phyloP scores from a whole-genome alignment of 2,888 invertebrate genomes.

The Tridacna gigas region DNA sequence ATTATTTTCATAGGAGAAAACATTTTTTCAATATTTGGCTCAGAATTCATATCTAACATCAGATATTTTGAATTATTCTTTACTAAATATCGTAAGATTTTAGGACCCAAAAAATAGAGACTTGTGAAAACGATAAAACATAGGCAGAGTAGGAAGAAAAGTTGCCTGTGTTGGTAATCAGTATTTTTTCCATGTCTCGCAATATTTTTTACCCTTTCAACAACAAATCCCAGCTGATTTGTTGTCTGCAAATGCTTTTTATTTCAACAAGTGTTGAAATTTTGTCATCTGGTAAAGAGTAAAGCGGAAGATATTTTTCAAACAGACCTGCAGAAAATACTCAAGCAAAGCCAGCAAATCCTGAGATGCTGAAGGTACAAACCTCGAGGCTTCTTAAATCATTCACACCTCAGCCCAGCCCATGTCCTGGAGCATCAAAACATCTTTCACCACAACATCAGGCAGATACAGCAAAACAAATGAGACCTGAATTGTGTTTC shows the following conservation, averaged over 20 bases:
- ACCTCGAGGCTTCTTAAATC: background rate
- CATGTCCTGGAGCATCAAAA: background rate
- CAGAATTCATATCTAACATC: too few species aligned
- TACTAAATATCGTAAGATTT: too few species aligned
- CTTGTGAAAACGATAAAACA: background rate
- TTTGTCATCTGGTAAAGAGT: too few species aligned
- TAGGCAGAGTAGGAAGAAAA: background rate
- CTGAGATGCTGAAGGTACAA: conserved; percentile 8
- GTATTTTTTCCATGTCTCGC: background rate
- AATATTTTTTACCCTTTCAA: background rate
- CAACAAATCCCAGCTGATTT: too few species aligned
- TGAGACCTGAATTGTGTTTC: too few species aligned
- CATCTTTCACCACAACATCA: background rate
- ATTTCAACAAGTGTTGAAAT: too few species aligned
- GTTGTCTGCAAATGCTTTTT: too few species aligned
- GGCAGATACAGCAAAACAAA: too few species aligned
- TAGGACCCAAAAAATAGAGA: too few species aligned
- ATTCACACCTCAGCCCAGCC: conserved; percentile 8
- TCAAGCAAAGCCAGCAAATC: background rate
- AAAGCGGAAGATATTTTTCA: background rate
- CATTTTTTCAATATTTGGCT: too few species aligned
- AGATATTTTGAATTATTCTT: too few species aligned
- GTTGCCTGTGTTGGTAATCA: background rate
- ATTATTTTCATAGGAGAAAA: too few species aligned
- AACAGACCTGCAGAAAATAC: background rate